Percentiles rank a stretch among this genome's conserved stretches.
phyloP scores from a whole-genome alignment of 2,113 vertebrate genomes.

The Pachypanchax playfairii region DNA sequence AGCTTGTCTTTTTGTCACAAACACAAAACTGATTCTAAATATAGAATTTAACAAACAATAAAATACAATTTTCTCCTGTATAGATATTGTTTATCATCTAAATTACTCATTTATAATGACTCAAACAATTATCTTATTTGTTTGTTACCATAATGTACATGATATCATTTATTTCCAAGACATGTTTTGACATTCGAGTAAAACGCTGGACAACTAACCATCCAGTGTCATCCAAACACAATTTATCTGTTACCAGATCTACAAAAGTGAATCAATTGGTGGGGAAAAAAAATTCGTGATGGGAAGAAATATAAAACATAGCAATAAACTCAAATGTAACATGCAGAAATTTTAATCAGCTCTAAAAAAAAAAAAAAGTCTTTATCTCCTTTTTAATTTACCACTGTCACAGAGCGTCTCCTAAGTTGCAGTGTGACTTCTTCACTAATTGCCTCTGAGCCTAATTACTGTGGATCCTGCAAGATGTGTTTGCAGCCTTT shows the following conservation, averaged over 20 bases:
- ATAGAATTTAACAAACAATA: neutral
- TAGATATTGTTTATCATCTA: neutral
- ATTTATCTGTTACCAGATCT: too few relatives aligned
- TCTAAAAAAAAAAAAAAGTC: neutral
- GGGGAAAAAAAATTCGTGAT: too few relatives aligned
- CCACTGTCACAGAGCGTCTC: neutral
- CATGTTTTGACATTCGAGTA: too few relatives aligned
- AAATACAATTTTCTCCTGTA: neutral
- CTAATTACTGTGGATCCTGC: conserved; percentile 20
- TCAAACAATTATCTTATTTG: neutral
- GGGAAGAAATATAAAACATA: too few relatives aligned
- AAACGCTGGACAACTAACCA: too few relatives aligned
- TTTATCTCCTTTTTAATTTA: neutral
- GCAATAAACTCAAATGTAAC: too few relatives aligned
- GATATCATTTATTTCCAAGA: too few relatives aligned
- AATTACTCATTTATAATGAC: too few relatives aligned
- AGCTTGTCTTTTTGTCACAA: neutral
- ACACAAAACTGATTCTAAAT: neutral
- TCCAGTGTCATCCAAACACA: too few relatives aligned
- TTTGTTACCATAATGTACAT: too few relatives aligned
- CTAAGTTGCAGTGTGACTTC: conserved; percentile 5
- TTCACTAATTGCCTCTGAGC: conserved; percentile 23
- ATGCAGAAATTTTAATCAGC: neutral
- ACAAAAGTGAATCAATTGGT: too few relatives aligned
- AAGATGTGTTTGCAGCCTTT: conserved; percentile 15